A percentile compares a stretch with the other conserved stretches of the same genome.
Evolutionary conservation across 2,888 invertebrate genomes (phyloP).

Genomic region (Scrobipalpa atriplicella): DNA sequence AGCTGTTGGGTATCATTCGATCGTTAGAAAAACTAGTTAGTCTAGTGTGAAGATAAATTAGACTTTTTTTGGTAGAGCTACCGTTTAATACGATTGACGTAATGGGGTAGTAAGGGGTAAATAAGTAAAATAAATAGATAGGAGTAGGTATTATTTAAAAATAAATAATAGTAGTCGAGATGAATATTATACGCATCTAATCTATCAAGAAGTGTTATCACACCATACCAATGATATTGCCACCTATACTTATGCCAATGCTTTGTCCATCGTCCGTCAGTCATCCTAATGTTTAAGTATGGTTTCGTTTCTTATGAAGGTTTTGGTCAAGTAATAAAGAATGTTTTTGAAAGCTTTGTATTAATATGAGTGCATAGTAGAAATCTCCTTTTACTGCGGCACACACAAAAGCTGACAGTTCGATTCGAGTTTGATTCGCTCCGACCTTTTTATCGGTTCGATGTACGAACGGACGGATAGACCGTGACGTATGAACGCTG

Average conservation of each 20-base stretch:
- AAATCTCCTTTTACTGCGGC: conserved; percentile 26
- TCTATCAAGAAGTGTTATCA: too few species aligned
- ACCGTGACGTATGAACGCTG: conserved; percentile 32
- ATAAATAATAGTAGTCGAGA: too few species aligned
- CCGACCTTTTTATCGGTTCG: conserved; percentile 57
- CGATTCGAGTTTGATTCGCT: conserved; percentile 67
- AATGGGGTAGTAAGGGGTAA: too few species aligned
- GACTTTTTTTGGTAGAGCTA: background rate
- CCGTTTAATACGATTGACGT: background rate
- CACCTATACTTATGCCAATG: too few species aligned
- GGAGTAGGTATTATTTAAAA: too few species aligned
- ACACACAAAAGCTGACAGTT: conserved; percentile 61
- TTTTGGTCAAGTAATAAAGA: too few species aligned
- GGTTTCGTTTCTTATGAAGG: too few species aligned
- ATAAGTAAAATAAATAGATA: too few species aligned
- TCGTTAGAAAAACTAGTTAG: conserved; percentile 1
- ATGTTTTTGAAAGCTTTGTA: background rate
- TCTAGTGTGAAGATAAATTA: conserved; percentile 3
- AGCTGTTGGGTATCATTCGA: conserved; percentile 33
- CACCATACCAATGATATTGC: too few species aligned
- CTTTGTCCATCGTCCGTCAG: too few species aligned
- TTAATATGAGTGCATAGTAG: background rate
- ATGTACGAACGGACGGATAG: conserved; percentile 26
- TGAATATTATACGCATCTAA: too few species aligned
- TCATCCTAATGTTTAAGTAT: too few species aligned